Evolutionary conservation across 2,113 vertebrate genomes (phyloP).

Genomic region (Eretmochelys imbricata): DNA sequence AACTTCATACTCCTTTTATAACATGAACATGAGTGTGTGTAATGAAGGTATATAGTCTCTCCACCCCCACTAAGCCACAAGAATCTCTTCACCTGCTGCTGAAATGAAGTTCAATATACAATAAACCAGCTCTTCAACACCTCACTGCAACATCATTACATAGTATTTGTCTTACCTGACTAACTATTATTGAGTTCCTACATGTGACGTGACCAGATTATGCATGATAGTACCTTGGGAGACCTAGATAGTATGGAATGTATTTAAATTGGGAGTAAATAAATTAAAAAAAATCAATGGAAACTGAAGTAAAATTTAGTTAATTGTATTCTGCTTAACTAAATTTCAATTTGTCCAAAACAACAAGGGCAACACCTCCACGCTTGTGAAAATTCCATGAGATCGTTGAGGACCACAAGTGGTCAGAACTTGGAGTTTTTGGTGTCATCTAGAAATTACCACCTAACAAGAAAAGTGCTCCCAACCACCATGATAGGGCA

Average conservation of each 20-base stretch:
- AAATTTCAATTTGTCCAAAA: neutral
- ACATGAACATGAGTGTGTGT: neutral
- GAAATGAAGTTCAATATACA: constrained; percentile 41
- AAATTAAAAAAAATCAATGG: constrained; percentile 33
- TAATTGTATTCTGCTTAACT: neutral
- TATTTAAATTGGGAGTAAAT: neutral
- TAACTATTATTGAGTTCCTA: constrained; percentile 35
- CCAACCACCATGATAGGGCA: neutral
- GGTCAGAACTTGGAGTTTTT: neutral
- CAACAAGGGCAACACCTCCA: neutral
- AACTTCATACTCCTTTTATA: too few species aligned
- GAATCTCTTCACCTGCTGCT: constrained; percentile 40
- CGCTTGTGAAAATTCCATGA: neutral
- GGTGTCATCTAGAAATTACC: neutral
- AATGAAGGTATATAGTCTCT: too few species aligned
- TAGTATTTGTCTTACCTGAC: constrained; percentile 56
- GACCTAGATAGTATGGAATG: neutral
- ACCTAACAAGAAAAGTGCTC: neutral
- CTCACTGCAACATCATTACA: constrained; percentile 20
- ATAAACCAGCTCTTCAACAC: constrained; percentile 52
- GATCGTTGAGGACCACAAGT: neutral
- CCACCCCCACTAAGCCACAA: too few species aligned
- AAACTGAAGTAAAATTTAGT: constrained; percentile 22
- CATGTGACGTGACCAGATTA: constrained; percentile 30
- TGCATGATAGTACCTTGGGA: neutral